A percentile compares a stretch with the other conserved stretches of the same genome.
These are phyloP conservation scores for Drosophila tripunctata DNA, from an alignment of 2,888 invertebrate species.

Conservation along the genomic window DNA sequence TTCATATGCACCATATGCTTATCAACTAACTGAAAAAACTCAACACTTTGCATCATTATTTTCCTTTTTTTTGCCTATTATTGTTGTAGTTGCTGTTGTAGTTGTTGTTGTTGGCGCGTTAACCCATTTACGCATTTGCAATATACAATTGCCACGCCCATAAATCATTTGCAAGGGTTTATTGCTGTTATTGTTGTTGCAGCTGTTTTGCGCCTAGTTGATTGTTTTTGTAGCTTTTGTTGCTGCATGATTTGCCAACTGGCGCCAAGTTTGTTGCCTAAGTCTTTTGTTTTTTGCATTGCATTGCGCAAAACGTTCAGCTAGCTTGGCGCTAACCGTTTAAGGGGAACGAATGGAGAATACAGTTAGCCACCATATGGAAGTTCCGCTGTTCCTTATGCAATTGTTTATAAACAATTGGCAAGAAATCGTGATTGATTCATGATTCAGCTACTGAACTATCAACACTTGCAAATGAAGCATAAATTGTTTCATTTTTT, in stretches of 20 bases:
- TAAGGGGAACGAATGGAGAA: constrained; percentile 23
- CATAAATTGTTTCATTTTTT: constrained; percentile 29
- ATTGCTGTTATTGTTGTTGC: constrained; percentile 15
- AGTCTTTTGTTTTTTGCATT: constrained; percentile 67
- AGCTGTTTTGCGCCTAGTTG: constrained; percentile 5
- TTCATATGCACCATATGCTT: neutral
- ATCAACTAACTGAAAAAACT: neutral
- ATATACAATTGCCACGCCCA: constrained; percentile 37
- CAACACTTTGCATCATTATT: constrained; percentile 8
- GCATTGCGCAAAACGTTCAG: constrained; percentile 61
- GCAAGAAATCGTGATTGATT: constrained; percentile 36
- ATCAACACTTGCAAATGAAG: constrained; percentile 73
- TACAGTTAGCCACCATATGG: constrained; percentile 19
- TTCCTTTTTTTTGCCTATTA: neutral
- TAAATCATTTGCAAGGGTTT: constrained; percentile 33
- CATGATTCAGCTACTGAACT: constrained; percentile 67
- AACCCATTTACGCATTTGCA: constrained; percentile 55
- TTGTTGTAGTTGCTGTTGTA: neutral
- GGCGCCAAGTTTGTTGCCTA: constrained; percentile 77
- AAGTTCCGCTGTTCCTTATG: constrained; percentile 40
- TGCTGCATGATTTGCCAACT: constrained; percentile 70
- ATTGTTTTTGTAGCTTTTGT: constrained; percentile 27
- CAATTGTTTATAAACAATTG: constrained; percentile 31
- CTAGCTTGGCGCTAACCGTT: neutral
- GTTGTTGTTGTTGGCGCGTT: constrained; percentile 41